A percentile compares a stretch with the other conserved stretches of the same genome.
phyloP scores from a whole-genome alignment of 2,888 invertebrate species.

The Halictus quadricinctus region DNA sequence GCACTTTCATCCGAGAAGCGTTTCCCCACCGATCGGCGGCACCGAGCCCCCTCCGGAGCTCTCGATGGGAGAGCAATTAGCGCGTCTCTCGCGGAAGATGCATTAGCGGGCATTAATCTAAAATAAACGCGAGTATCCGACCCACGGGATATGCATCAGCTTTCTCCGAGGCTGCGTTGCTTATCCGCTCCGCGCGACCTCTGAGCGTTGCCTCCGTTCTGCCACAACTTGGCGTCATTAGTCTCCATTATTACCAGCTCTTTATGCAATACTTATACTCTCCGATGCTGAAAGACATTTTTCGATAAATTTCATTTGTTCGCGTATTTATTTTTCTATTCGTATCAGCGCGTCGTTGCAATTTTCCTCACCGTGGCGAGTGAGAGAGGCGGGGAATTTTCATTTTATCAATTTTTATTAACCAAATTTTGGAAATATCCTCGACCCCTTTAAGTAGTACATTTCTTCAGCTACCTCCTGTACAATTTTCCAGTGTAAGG shows the following conservation, averaged over 20 bases:
- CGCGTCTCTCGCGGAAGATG: constrained; percentile 56
- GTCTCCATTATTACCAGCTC: background rate
- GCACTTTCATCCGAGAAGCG: background rate
- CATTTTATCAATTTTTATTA: too few relatives aligned
- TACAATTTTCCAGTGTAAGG: too few relatives aligned
- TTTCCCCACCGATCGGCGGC: background rate
- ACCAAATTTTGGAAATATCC: too few relatives aligned
- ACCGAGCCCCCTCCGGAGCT: background rate
- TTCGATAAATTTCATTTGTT: too few relatives aligned
- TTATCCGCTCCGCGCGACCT: background rate
- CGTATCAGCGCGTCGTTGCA: too few relatives aligned
- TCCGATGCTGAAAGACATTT: background rate
- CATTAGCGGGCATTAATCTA: constrained; percentile 68
- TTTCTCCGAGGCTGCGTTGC: background rate
- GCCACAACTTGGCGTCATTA: background rate
- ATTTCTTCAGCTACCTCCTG: too few relatives aligned
- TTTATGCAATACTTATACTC: background rate
- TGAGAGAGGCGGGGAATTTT: too few relatives aligned
- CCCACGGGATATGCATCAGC: constrained; percentile 25
- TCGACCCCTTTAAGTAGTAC: too few relatives aligned
- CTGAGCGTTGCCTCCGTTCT: background rate
- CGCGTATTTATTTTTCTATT: too few relatives aligned
- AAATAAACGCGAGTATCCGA: constrained; percentile 65
- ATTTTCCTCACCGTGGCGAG: too few relatives aligned
- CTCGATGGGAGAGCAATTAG: constrained; percentile 63